Conservation (phyloP, 2,888 invertebrate genomes). For the Heliconius erato region DNA sequence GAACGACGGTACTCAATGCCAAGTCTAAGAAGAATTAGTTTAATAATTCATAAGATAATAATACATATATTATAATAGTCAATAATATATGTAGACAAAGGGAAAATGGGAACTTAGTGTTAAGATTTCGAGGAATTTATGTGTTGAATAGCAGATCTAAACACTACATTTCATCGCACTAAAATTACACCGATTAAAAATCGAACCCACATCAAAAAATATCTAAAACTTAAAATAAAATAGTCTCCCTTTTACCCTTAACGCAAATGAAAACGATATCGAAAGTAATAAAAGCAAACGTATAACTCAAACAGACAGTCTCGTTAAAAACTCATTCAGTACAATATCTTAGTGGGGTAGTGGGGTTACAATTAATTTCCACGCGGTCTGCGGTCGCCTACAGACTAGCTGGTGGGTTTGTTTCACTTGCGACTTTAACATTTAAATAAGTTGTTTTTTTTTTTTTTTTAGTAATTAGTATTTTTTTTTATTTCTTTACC, state of each 20-base stretch:
- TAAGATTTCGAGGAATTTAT: too few relatives aligned
- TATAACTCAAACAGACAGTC: slow-evolving; percentile 57
- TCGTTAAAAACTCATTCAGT: slow-evolving; percentile 72
- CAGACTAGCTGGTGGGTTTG: slow-evolving; percentile 67
- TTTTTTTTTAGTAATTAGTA: not conserved
- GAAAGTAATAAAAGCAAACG: slow-evolving; percentile 56
- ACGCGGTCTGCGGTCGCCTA: slow-evolving; percentile 75
- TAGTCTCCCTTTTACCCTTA: not conserved
- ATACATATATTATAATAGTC: too few relatives aligned
- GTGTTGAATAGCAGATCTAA: too few relatives aligned
- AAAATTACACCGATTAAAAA: too few relatives aligned
- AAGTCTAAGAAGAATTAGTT: too few relatives aligned
- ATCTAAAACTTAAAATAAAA: slow-evolving; percentile 2
- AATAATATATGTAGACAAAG: too few relatives aligned
- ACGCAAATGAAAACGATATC: slow-evolving; percentile 27
- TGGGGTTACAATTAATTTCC: slow-evolving; percentile 80
- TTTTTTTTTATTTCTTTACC: not conserved
- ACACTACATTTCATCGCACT: too few relatives aligned
- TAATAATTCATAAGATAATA: too few relatives aligned
- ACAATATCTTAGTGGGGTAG: slow-evolving; percentile 75
- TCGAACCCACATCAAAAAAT: not conserved
- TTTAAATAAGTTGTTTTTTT: not conserved
- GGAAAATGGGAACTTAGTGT: too few relatives aligned
- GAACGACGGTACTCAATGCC: too few relatives aligned
- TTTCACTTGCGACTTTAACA: slow-evolving; percentile 58